Evolutionary conservation across 2,113 vertebrate species (phyloP).

Genomic region (Hyla sarda): DNA sequence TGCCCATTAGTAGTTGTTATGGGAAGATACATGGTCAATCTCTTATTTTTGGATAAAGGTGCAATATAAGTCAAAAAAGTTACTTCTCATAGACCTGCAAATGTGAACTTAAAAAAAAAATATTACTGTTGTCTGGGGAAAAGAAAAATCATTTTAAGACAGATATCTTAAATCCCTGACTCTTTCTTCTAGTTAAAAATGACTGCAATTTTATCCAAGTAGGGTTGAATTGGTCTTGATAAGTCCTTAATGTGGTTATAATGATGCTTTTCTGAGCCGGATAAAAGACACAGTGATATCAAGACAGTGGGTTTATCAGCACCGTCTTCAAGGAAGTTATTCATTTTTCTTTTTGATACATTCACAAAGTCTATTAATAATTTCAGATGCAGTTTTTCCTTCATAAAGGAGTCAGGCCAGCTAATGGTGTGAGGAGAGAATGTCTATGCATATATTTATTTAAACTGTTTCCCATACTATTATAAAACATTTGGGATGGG

Average conservation of each 20-base stretch:
- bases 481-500: too few species aligned
- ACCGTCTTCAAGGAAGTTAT: not conserved
- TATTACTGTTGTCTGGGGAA: not conserved
- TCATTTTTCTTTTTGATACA: conserved; percentile 46
- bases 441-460: not conserved
- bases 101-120: not conserved
- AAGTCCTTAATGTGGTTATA: conserved; percentile 30
- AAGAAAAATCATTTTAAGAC: not conserved
- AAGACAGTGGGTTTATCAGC: not conserved
- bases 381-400: not conserved
- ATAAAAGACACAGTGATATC: conserved; percentile 1
- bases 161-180: conserved; percentile 13
- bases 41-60: not conserved
- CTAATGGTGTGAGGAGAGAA: not conserved
- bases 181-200: conserved; percentile 24
- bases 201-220: conserved; percentile 37
- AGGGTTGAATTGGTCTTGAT: conserved; percentile 28
- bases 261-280: not conserved
- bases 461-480: too few species aligned
- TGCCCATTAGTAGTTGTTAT: too few species aligned
- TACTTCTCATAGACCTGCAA: not conserved
- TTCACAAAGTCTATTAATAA: conserved; percentile 11
- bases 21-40: not conserved
- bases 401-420: not conserved
- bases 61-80: not conserved